Percentiles rank a stretch among this genome's conserved stretches.
These are phyloP conservation scores for Catajapyx aquilonaris DNA, from an alignment of 1,140 invertebrate genomes.

Conservation along the genomic window DNA sequence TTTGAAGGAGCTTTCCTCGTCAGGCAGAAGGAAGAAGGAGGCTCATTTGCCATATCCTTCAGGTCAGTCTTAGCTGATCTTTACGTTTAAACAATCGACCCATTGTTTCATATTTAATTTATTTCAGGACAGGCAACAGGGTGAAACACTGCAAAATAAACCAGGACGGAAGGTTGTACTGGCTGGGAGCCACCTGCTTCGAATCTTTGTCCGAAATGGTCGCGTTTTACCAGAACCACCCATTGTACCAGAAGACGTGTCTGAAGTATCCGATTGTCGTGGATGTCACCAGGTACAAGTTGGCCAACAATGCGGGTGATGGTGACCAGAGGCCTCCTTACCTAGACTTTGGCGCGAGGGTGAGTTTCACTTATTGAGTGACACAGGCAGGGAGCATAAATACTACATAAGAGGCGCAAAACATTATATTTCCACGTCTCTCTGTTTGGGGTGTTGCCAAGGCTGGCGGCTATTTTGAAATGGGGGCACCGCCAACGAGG, in stretches of 20 bases:
- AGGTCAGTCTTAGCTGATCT: too few relatives aligned
- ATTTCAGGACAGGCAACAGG: constrained; percentile 61
- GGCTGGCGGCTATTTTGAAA: too few relatives aligned
- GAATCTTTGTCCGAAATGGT: constrained; percentile 86
- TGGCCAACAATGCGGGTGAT: too few relatives aligned
- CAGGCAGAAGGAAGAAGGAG: constrained; percentile 58
- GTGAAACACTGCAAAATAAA: constrained; percentile 91
- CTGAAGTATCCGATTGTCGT: constrained; percentile 70
- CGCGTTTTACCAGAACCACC: constrained; percentile 70
- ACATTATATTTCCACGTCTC: too few relatives aligned
- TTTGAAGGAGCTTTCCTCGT: constrained; percentile 84
- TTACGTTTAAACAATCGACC: too few relatives aligned
- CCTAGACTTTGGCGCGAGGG: too few relatives aligned
- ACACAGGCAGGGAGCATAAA: too few relatives aligned
- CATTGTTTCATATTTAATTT: constrained; percentile 9
- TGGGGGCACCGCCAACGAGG: too few relatives aligned
- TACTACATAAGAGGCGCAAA: too few relatives aligned
- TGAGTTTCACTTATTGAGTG: too few relatives aligned
- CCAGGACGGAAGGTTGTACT: constrained; percentile 71
- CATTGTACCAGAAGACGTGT: constrained; percentile 75
- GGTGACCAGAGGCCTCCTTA: too few relatives aligned
- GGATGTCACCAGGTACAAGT: constrained; percentile 43
- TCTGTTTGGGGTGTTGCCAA: too few relatives aligned
- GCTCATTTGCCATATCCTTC: constrained; percentile 86
- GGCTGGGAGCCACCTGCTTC: constrained; percentile 74